Percentiles rank a stretch among this genome's conserved stretches.
Evolutionary conservation across 2,888 invertebrate species (phyloP).

Genomic region (Scaptomyza flava): DNA sequence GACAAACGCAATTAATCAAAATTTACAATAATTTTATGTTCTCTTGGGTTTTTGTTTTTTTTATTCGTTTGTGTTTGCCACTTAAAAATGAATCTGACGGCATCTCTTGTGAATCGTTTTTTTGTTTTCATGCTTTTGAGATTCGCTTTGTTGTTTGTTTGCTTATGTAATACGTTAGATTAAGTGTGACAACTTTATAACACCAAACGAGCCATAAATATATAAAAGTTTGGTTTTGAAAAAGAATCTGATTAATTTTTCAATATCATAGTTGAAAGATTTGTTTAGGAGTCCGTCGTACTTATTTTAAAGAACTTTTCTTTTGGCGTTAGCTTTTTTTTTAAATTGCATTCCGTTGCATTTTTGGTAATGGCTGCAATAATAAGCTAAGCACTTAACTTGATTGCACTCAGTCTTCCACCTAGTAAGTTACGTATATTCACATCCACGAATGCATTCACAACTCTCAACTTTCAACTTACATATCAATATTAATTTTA

Average conservation of each 20-base stretch:
- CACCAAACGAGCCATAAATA: no score
- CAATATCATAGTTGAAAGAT: background rate
- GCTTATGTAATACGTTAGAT: constrained; percentile 18
- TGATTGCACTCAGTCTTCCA: constrained; percentile 47
- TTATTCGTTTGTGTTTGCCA: constrained; percentile 42
- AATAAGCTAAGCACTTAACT: constrained; percentile 52
- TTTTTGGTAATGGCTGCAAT: background rate
- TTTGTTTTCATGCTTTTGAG: constrained; percentile 55
- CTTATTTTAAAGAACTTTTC: background rate
- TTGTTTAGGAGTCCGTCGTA: background rate
- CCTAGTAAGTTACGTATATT: constrained; percentile 13
- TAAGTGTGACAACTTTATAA: constrained; percentile 41
- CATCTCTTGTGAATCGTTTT: constrained; percentile 12
- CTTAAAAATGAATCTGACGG: constrained; percentile 59
- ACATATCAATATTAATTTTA: constrained; percentile 64
- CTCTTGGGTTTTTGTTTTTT: background rate
- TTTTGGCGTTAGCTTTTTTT: no score
- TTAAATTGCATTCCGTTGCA: background rate
- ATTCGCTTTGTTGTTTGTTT: constrained; percentile 44
- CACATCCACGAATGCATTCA: constrained; percentile 11
- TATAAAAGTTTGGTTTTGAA: background rate
- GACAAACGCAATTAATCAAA: constrained; percentile 77
- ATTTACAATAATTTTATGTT: constrained; percentile 63
- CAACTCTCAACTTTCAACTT: constrained; percentile 29
- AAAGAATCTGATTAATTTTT: background rate